A percentile compares a stretch with the other conserved stretches of the same genome.
Conservation (phyloP, 2,797 vertebrate species). For the Denticeps clupeoides region DNA sequence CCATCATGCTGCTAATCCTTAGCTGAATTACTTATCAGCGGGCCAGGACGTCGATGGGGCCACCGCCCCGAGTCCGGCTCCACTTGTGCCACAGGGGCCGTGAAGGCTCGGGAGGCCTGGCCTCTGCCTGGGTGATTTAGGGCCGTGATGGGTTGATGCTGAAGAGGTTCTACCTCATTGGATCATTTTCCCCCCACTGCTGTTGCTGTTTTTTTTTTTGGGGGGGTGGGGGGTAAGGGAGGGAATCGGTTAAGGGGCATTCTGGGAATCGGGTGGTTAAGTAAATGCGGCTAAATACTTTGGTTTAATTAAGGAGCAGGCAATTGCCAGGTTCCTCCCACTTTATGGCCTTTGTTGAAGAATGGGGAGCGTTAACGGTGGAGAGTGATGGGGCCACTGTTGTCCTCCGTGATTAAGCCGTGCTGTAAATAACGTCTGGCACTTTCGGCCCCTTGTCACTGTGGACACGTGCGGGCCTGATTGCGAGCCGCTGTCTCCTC, state of each 20-base stretch:
- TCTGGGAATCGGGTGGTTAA: conserved; percentile 38
- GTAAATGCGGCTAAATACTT: conserved; percentile 62
- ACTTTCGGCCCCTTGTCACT: too few relatives aligned
- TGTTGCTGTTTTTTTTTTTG: conserved; percentile 53
- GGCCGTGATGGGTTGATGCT: conserved; percentile 57
- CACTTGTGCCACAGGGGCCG: conserved; percentile 32
- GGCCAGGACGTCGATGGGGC: conserved; percentile 45
- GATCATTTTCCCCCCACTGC: conserved; percentile 51
- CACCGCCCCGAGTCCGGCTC: conserved; percentile 40
- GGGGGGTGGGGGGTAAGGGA: conserved; percentile 6
- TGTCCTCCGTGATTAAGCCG: conserved; percentile 54
- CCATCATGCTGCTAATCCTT: conserved; percentile 96
- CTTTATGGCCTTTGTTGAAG: conserved; percentile 67
- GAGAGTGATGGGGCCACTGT: conserved; percentile 12
- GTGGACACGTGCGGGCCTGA: too few relatives aligned
- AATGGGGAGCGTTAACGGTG: conserved; percentile 43
- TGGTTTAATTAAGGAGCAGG: conserved; percentile 83
- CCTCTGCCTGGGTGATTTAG: conserved; percentile 64
- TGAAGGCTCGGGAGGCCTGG: conserved; percentile 43
- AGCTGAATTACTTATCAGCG: conserved; percentile 91
- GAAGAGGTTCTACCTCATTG: conserved; percentile 52
- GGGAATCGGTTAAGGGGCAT: not conserved
- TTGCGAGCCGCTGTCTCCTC: too few relatives aligned
- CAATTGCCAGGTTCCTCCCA: conserved; percentile 60
- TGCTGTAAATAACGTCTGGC: conserved; percentile 71